Conservation (phyloP, 2,797 vertebrate genomes). For the Melanogrammus aeglefinus region DNA sequence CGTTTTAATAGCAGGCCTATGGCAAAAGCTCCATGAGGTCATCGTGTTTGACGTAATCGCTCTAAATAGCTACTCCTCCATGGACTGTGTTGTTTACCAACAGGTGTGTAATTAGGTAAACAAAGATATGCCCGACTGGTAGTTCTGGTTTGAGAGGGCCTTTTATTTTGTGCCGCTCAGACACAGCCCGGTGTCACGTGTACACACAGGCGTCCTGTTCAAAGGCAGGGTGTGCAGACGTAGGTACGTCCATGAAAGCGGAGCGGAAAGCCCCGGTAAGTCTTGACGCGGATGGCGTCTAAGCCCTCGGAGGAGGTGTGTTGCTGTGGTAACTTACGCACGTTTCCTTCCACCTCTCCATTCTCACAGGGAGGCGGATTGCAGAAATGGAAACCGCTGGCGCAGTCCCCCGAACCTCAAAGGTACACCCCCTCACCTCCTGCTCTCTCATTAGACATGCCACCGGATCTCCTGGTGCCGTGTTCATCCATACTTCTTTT, state of each 20-base stretch:
- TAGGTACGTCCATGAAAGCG: conserved; percentile 28
- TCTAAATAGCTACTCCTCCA: background rate
- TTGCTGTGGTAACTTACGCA: background rate
- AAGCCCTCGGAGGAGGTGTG: conserved; percentile 12
- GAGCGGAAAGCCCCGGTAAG: conserved; percentile 21
- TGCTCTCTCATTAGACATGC: too few relatives aligned
- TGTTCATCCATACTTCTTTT: background rate
- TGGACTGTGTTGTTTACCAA: background rate
- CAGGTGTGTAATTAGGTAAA: conserved; percentile 32
- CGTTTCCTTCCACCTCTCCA: background rate
- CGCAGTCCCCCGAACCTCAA: conserved; percentile 81
- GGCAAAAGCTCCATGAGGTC: background rate
- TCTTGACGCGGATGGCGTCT: background rate
- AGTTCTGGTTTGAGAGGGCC: conserved; percentile 54
- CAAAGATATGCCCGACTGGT: conserved; percentile 36
- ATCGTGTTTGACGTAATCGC: too few relatives aligned
- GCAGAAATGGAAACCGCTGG: conserved; percentile 83
- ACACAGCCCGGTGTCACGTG: conserved; percentile 16
- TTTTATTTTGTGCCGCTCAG: conserved; percentile 9
- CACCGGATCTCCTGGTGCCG: background rate
- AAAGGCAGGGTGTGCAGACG: conserved; percentile 20
- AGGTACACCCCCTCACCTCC: conserved; percentile 71
- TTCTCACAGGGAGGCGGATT: conserved; percentile 64
- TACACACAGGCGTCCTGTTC: background rate
- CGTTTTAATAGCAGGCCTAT: too few relatives aligned